phyloP scores from a whole-genome alignment of 1,140 invertebrate genomes.

The Pogonomyrmex barbatus region DNA sequence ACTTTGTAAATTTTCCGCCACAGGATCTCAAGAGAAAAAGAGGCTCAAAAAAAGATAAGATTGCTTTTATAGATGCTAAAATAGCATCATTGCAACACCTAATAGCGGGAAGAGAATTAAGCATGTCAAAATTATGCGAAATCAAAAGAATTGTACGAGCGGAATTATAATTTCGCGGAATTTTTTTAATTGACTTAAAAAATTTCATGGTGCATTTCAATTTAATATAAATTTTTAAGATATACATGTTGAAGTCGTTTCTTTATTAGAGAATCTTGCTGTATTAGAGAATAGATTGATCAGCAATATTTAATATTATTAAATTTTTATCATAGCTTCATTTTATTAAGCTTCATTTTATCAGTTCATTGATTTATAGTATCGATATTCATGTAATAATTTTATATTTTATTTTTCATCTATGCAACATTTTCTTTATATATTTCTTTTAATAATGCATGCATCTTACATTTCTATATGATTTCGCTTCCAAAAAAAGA shows the following conservation, averaged over 20 bases:
- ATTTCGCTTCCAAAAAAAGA: not conserved
- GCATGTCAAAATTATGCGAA: slow-evolving; percentile 30
- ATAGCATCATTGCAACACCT: not conserved
- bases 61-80: slow-evolving; percentile 36
- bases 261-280: not conserved
- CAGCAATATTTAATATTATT: too few relatives aligned
- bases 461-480: not conserved
- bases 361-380: not conserved
- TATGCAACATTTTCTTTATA: not conserved
- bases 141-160: slow-evolving; percentile 35
- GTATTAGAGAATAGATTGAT: not conserved
- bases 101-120: slow-evolving; percentile 13
- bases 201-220: not conserved
- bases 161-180: not conserved
- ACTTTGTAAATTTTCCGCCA: slow-evolving; percentile 76
- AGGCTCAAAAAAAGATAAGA: slow-evolving; percentile 23
- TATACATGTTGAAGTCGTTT: not conserved
- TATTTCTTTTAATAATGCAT: not conserved
- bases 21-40: slow-evolving; percentile 62
- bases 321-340: too few relatives aligned
- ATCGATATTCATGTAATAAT: not conserved
- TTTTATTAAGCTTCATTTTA: not conserved
- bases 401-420: not conserved
- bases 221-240: slow-evolving; percentile 5
- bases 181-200: not conserved